Base-by-base conservation (phyloP, 2,113 vertebrate genomes). In the Isichthys henryi region DNA sequence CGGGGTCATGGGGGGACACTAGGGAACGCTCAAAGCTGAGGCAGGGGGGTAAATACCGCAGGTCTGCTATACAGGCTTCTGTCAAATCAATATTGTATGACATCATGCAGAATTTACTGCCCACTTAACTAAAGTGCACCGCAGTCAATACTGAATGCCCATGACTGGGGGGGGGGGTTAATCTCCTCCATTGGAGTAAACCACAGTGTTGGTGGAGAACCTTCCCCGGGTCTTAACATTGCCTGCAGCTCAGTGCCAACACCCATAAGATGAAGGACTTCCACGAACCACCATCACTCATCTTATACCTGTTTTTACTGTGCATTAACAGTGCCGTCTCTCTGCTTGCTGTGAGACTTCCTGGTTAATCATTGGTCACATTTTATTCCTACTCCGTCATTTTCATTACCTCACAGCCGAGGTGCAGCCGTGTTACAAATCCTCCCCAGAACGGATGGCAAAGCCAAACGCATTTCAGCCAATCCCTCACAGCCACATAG, bases 61-160 rank as follows among this genome's bases (percentile, higher is more conserved):
- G 35, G 13, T 80, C 39, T 43, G 15, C 74, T 80, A 80, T 27
- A 86, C 45, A 50, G 83, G 83, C 8, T 86, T 86, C 83, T 49
- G 48, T 23, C 46, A 48, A 19, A 50, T 86, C 83, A 86, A 86
- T 86, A 86, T 50, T 86, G 45, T 23, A 50, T 86, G 83, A 86
- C 45, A 15, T 50, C 48, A 50, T 86, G 48, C 83, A 86, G 43
- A 86, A 86, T 86, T 86, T 49, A 86, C 48, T 86, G 45, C 83
- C n/a, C 23, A 86, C 45, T 50, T 86, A 13, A 86, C 5, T 86
- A 27, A 49, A 86, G 45, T 86, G 21, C 83, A 50, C 21, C 4
- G 13, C 83, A 31, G 83, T 86, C 48, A 50, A 86, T 86, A 27
- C n/a, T 86, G 45, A 11, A 45, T 48, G 17, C 46, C 43, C 15